Percentiles rank a stretch among this genome's conserved stretches.
phyloP scores from a whole-genome alignment of 2,797 vertebrate species.

The Sparidentex hasta region DNA sequence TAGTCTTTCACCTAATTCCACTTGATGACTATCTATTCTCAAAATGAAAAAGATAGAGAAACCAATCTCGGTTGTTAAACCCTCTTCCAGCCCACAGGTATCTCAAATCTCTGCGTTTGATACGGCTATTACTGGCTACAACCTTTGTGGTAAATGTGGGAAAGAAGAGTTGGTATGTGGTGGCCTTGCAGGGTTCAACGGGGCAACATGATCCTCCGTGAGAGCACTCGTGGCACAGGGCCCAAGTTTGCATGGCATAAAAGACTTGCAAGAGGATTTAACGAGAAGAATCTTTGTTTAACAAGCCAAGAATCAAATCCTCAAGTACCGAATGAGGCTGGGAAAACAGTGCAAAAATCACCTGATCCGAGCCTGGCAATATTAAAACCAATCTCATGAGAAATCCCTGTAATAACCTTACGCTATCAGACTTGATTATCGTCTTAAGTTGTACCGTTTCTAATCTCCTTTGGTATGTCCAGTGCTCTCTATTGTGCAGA shows the following conservation, averaged over 20 bases:
- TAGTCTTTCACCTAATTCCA: neutral
- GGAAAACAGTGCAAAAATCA: constrained; percentile 1
- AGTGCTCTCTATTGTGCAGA: neutral
- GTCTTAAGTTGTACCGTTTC: constrained; percentile 29
- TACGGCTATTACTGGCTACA: constrained; percentile 2
- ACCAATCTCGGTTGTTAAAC: neutral
- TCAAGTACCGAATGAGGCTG: constrained; percentile 9
- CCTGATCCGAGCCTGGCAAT: constrained; percentile 40
- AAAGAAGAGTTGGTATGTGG: constrained; percentile 17
- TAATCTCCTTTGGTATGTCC: constrained; percentile 57
- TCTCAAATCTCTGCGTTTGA: neutral
- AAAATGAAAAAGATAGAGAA: neutral
- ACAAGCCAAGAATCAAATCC: constrained; percentile 35
- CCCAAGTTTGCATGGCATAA: constrained; percentile 2
- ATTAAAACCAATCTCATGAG: constrained; percentile 20
- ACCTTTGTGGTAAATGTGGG: constrained; percentile 11
- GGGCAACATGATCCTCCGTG: constrained; percentile 54
- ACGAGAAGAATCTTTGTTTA: constrained; percentile 3
- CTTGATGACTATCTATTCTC: neutral
- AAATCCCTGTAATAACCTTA: constrained; percentile 22
- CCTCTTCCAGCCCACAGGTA: neutral
- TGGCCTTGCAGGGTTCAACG: constrained; percentile 35
- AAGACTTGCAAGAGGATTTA: constrained; percentile 32
- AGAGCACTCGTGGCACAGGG: constrained; percentile 12
- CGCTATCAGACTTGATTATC: constrained; percentile 39